These are phyloP conservation scores for Romanogobio albipinnatus DNA, from an alignment of 2,113 vertebrate species.

Conservation along the genomic window DNA sequence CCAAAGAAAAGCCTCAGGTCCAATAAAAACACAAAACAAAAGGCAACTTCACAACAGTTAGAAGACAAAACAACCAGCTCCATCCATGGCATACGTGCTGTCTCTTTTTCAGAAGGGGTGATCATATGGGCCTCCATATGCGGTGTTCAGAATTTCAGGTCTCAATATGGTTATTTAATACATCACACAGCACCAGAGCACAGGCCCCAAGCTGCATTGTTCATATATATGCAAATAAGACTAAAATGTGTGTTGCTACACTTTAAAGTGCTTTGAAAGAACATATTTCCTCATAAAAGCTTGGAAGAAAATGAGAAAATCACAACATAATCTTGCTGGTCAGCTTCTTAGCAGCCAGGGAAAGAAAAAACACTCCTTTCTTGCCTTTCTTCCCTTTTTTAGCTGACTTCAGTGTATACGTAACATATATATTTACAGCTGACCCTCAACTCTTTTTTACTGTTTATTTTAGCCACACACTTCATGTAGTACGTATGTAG, in stretches of 20 bases:
- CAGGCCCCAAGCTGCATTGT: not conserved
- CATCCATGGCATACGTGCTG: not conserved
- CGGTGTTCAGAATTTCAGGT: not conserved
- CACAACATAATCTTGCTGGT: not conserved
- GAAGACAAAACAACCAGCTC: constrained; percentile 4
- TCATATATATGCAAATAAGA: constrained; percentile 23
- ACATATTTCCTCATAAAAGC: not conserved
- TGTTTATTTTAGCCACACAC: not conserved
- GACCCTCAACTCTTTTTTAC: not conserved
- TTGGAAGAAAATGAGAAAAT: not conserved
- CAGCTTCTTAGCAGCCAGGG: not conserved
- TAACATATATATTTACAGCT: not conserved
- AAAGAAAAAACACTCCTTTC: not conserved
- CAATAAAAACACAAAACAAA: constrained; percentile 3
- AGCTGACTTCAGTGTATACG: not conserved
- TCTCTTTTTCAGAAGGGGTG: not conserved
- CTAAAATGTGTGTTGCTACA: not conserved
- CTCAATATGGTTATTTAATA: constrained; percentile 3
- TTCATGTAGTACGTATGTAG: not conserved
- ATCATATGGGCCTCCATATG: constrained; percentile 5
- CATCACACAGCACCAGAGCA: not conserved
- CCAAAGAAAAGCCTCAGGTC: constrained; percentile 12
- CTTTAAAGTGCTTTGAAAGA: not conserved
- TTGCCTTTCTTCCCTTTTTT: not conserved
- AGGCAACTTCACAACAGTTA: not conserved